phyloP scores from a whole-genome alignment of 2,113 vertebrate genomes.

The Bos indicus region DNA sequence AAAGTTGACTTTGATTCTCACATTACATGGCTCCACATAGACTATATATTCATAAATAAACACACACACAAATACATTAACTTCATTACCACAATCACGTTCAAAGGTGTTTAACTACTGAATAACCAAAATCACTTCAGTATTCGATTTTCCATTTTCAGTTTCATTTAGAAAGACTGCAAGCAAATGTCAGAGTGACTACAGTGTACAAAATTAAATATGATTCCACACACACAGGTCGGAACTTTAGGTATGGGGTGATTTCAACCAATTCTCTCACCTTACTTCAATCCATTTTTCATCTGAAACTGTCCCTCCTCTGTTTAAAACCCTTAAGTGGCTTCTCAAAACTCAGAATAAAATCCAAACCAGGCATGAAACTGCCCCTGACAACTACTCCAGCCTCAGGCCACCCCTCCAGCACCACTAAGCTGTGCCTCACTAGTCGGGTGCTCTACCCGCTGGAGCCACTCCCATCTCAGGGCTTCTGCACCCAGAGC shows the following conservation, averaged over 20 bases:
- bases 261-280: neutral
- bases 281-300: neutral
- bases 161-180: neutral
- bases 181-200: neutral
- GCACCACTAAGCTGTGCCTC: fast-evolving
- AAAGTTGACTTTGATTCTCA: neutral
- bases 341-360: neutral
- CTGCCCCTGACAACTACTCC: fast-evolving
- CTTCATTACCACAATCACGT: neutral
- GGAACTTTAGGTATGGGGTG: neutral
- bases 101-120: neutral
- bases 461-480: fast-evolving
- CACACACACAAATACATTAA: neutral
- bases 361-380: neutral
- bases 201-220: neutral
- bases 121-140: neutral
- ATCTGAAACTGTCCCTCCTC: neutral
- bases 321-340: neutral
- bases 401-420: fast-evolving
- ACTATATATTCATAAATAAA: neutral
- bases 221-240: fast-evolving
- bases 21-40: fast-evolving
- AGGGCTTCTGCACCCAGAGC: fast-evolving
- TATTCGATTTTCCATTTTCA: neutral
- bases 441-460: fast-evolving